These are phyloP conservation scores for Dysdera silvatica DNA, from an alignment of 1,140 invertebrate genomes.

Conservation along the genomic window DNA sequence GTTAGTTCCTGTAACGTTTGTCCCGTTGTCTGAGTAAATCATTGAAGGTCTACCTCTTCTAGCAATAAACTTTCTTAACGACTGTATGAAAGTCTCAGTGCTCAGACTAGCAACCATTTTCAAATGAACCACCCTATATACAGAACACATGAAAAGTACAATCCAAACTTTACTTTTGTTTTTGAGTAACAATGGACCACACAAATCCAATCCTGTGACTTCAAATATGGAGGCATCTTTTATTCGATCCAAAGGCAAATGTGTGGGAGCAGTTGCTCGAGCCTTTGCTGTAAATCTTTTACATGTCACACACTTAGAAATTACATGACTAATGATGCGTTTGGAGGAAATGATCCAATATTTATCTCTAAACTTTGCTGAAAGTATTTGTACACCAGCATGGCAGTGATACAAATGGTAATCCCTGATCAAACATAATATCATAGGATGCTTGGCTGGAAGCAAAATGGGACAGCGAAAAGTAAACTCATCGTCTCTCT, in stretches of 20 bases:
- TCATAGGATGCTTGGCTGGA: neutral
- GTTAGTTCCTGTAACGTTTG: conserved; percentile 6
- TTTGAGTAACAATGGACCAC: conserved; percentile 33
- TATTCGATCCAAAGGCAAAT: neutral
- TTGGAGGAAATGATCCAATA: conserved; percentile 7
- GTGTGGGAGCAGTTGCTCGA: neutral
- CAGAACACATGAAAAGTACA: conserved; percentile 44
- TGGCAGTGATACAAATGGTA: neutral
- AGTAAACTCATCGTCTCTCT: neutral
- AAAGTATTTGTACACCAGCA: neutral
- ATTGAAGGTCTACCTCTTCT: conserved; percentile 33
- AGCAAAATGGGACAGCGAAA: conserved; percentile 1
- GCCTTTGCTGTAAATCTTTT: neutral
- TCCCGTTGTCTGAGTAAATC: conserved; percentile 28
- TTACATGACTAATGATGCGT: neutral
- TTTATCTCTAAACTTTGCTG: neutral
- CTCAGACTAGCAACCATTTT: conserved; percentile 41
- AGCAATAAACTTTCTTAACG: conserved; percentile 41
- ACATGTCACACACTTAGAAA: neutral
- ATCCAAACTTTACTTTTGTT: conserved; percentile 43
- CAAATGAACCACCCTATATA: conserved; percentile 44
- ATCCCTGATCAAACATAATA: neutral
- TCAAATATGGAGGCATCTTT: neutral
- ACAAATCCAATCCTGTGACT: neutral
- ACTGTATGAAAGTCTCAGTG: conserved; percentile 42